Percentiles rank a stretch among this genome's conserved stretches.
phyloP scores from a whole-genome alignment of 1,140 invertebrate species.

The Drosophila nigromelanica region DNA sequence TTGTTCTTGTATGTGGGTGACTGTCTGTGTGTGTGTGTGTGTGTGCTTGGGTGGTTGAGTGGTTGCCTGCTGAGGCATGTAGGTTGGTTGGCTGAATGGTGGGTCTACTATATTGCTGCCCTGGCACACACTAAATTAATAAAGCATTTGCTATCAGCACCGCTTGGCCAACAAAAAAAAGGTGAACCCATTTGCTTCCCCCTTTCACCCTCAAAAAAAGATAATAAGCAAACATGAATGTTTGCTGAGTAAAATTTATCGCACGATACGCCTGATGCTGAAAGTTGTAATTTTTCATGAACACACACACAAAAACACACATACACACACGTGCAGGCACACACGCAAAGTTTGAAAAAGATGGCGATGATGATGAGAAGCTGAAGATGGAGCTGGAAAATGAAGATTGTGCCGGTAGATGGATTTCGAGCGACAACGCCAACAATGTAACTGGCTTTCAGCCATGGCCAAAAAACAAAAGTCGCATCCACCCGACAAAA shows the following conservation, averaged over 20 bases:
- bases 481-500: slow-evolving; percentile 50
- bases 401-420: slow-evolving; percentile 25
- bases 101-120: slow-evolving; percentile 30
- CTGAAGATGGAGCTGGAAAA: slow-evolving; percentile 31
- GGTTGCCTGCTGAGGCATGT: neutral
- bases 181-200: neutral
- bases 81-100: neutral
- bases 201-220: slow-evolving; percentile 48
- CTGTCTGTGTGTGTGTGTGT: neutral
- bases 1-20: slow-evolving; percentile 26
- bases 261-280: slow-evolving; percentile 75
- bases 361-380: slow-evolving; percentile 12
- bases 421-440: slow-evolving; percentile 42
- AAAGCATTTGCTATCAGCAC: slow-evolving; percentile 76
- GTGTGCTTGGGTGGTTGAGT: neutral
- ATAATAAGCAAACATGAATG: slow-evolving; percentile 71
- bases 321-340: neutral
- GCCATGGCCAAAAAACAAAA: slow-evolving; percentile 6
- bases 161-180: slow-evolving; percentile 13
- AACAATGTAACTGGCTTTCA: slow-evolving; percentile 24
- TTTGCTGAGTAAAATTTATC: slow-evolving; percentile 61
- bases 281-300: slow-evolving; percentile 80
- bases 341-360: slow-evolving; percentile 20
- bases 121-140: slow-evolving; percentile 79
- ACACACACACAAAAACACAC: slow-evolving; percentile 31